Base-by-base conservation (phyloP, 1,140 invertebrate genomes). In the Gryllus bimaculatus region DNA sequence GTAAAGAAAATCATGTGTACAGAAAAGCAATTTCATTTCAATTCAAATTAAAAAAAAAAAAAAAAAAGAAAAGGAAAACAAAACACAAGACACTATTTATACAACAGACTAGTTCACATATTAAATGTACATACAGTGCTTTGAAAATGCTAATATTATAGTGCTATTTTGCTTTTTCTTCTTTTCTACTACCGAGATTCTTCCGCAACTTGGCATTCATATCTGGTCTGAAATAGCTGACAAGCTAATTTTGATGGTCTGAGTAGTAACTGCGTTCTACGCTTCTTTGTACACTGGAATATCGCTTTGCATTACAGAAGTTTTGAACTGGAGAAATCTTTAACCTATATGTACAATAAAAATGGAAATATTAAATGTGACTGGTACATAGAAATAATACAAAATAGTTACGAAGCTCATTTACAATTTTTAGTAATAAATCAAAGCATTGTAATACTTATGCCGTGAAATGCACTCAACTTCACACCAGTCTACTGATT, bases 171-270 rank as follows among this genome's bases (percentile, higher is more conserved):
- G n/a, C n/a, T n/a, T n/a, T n/a, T n/a, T n/a, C n/a, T n/a, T n/a
- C n/a, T n/a, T n/a, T n/a, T n/a, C n/a, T n/a, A n/a, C n/a, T n/a
- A n/a, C 89, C 95, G 92, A 80, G 97, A 98, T 89, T 99, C 98
- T 88, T 99, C 97, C 79, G 95, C 95, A 99, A 89, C 96, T 99
- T 98, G 48, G 96, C 95, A 86, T 97, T 98, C 97, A 99, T 99
- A 85, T 99, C 97, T 99, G 97, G 88, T 99, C 98, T 82, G 96
- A 97, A 86, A 99, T 99, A 80, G 96, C 95, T 82, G 96, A 94
- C 97, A 99, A n/a, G n/a, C n/a, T 99, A 82, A 92, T 89, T 88
- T 95, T 94, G 83, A 96, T 95, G n/a, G 86, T 96, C 95, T 77
- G 92, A 92, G 86, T 96, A 96, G 87, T 95, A 98, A n/a, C n/a